A percentile compares a stretch with the other conserved stretches of the same genome.
Conservation (phyloP, 2,888 invertebrate species). For the Melanostoma mellinum region DNA sequence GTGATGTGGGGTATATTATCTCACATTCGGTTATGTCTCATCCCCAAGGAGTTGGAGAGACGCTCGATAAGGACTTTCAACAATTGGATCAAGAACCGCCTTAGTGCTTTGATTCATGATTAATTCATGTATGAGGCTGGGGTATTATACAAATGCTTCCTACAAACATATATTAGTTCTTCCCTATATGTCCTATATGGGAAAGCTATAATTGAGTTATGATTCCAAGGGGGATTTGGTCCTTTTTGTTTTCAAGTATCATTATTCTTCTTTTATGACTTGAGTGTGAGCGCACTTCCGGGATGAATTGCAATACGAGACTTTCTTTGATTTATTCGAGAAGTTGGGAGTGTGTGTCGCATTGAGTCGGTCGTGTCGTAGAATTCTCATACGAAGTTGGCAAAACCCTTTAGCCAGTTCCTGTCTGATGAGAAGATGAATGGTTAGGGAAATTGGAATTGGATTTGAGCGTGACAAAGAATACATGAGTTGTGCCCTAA, state of each 20-base stretch:
- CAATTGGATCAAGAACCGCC: slow-evolving; percentile 64
- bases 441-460: too few relatives aligned
- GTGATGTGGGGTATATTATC: slow-evolving; percentile 59
- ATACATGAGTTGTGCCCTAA: too few relatives aligned
- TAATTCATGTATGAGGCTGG: slow-evolving; percentile 41
- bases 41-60: background rate
- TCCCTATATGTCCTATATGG: background rate
- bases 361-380: too few relatives aligned
- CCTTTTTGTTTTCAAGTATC: slow-evolving; percentile 37
- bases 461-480: too few relatives aligned
- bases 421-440: too few relatives aligned
- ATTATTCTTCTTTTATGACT: slow-evolving; percentile 56
- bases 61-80: slow-evolving; percentile 30
- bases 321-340: slow-evolving; percentile 15
- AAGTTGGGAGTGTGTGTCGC: too few relatives aligned
- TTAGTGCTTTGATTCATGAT: slow-evolving; percentile 54
- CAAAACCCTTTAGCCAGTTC: too few relatives aligned
- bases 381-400: too few relatives aligned
- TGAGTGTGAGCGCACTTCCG: slow-evolving; percentile 42
- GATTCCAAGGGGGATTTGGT: slow-evolving; percentile 24
- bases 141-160: background rate
- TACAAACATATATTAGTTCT: too few relatives aligned
- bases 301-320: slow-evolving; percentile 42
- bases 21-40: slow-evolving; percentile 15
- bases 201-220: slow-evolving; percentile 32